A percentile compares a stretch with the other conserved stretches of the same genome.
Evolutionary conservation across 2,888 invertebrate species (phyloP).

Genomic region (Trachelus tabidus): DNA sequence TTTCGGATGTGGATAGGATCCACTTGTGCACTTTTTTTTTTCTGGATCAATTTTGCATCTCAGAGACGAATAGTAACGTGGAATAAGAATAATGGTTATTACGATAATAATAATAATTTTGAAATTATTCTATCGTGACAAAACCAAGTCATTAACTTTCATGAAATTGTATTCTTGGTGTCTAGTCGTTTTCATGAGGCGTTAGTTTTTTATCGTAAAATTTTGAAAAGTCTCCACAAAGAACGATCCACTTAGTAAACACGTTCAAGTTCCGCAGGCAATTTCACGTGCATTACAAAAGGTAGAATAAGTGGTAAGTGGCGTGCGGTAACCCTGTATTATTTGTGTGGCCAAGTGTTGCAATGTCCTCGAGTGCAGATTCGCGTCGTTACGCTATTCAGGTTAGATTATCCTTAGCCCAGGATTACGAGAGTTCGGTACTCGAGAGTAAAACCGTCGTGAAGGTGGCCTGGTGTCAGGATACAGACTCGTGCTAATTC

Average conservation of each 20-base stretch:
- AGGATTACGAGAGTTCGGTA: slow-evolving; percentile 41
- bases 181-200: background rate
- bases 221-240: background rate
- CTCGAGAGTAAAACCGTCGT: slow-evolving; percentile 9
- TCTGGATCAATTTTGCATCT: background rate
- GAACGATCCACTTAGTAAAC: background rate
- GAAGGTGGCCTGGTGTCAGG: slow-evolving; percentile 38
- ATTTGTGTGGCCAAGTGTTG: background rate
- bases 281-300: background rate
- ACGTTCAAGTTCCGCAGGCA: background rate
- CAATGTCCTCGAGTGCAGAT: slow-evolving; percentile 48
- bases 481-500: slow-evolving; percentile 45
- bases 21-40: background rate
- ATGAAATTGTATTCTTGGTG: background rate
- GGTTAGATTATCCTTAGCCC: slow-evolving; percentile 55
- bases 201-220: background rate
- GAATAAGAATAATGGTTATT: background rate
- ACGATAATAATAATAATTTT: background rate
- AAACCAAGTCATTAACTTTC: background rate
- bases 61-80: background rate
- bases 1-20: background rate
- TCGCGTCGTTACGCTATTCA: slow-evolving; percentile 52
- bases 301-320: background rate
- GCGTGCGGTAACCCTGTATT: background rate
- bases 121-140: background rate